These are phyloP conservation scores for Hirtodrosophila alboralis DNA, from an alignment of 2,888 invertebrate species.

Conservation along the genomic window DNA sequence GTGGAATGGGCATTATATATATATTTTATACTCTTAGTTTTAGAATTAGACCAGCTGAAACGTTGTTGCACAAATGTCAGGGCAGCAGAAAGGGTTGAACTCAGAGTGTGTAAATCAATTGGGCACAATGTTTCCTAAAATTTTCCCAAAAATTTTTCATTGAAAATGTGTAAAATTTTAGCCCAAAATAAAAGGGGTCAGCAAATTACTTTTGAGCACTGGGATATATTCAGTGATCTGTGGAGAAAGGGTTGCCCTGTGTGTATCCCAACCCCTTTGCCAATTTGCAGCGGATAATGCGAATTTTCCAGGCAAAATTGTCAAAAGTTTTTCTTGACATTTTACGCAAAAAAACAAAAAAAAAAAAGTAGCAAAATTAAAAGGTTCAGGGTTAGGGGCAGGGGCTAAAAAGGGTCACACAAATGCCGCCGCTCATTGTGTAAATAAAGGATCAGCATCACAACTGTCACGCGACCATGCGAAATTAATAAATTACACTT, in stretches of 20 bases:
- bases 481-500: slow-evolving; percentile 71
- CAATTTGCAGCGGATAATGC: slow-evolving; percentile 70
- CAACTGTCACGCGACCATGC: slow-evolving; percentile 71
- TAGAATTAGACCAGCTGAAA: slow-evolving; percentile 11
- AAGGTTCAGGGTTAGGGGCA: slow-evolving; percentile 47
- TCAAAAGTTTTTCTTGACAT: slow-evolving; percentile 37
- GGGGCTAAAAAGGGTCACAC: slow-evolving; percentile 69
- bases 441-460: slow-evolving; percentile 72
- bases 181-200: slow-evolving; percentile 51
- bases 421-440: slow-evolving; percentile 67
- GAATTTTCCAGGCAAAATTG: slow-evolving; percentile 64
- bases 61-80: slow-evolving; percentile 32
- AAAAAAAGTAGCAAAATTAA: slow-evolving; percentile 9
- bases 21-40: slow-evolving; percentile 10
- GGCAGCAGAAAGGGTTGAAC: slow-evolving; percentile 44
- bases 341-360: slow-evolving; percentile 27
- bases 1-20: not conserved
- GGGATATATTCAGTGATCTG: slow-evolving; percentile 33
- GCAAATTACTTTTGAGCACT: too few relatives aligned
- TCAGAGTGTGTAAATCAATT: slow-evolving; percentile 43
- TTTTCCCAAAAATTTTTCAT: slow-evolving; percentile 29
- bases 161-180: slow-evolving; percentile 68
- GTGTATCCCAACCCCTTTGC: slow-evolving; percentile 51
- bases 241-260: slow-evolving; percentile 27
- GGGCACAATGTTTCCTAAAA: slow-evolving; percentile 29